Evolutionary conservation across 2,797 vertebrate species (phyloP).

Genomic region (Parambassis ranga): DNA sequence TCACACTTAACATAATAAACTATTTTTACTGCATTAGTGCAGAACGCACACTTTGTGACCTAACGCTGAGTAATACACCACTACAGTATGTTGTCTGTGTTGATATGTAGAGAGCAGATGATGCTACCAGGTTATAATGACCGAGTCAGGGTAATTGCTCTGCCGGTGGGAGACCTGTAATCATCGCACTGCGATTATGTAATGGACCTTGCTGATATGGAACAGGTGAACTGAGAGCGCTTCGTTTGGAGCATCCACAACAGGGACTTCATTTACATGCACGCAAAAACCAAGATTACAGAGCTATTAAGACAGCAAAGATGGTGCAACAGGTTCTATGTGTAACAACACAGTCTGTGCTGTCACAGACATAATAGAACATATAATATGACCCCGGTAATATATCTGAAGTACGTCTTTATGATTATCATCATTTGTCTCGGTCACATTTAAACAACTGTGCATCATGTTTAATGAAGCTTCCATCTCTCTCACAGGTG

Average conservation of each 20-base stretch:
- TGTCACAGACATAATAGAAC: neutral
- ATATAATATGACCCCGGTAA: neutral
- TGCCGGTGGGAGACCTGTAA: constrained; percentile 61
- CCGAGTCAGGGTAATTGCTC: constrained; percentile 63
- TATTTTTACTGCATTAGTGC: constrained; percentile 50
- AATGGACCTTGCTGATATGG: constrained; percentile 57
- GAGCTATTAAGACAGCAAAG: constrained; percentile 22
- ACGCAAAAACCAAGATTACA: constrained; percentile 24
- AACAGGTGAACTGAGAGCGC: constrained; percentile 57
- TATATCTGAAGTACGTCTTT: neutral
- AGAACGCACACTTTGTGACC: constrained; percentile 34
- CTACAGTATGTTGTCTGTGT: constrained; percentile 55
- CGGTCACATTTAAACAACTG: too few relatives aligned
- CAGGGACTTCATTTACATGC: constrained; percentile 34
- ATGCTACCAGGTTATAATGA: constrained; percentile 76
- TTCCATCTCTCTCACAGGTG: too few relatives aligned
- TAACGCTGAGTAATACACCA: constrained; percentile 48
- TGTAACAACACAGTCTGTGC: constrained; percentile 1
- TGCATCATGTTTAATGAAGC: too few relatives aligned
- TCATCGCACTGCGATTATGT: constrained; percentile 60
- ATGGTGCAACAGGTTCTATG: neutral
- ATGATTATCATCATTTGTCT: neutral
- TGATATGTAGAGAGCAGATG: constrained; percentile 58
- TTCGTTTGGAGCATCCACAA: constrained; percentile 39
- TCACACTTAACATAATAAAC: constrained; percentile 62